These are phyloP conservation scores for Gallinago paraguaiae DNA, from an alignment of 2,113 vertebrate species.

Conservation along the genomic window DNA sequence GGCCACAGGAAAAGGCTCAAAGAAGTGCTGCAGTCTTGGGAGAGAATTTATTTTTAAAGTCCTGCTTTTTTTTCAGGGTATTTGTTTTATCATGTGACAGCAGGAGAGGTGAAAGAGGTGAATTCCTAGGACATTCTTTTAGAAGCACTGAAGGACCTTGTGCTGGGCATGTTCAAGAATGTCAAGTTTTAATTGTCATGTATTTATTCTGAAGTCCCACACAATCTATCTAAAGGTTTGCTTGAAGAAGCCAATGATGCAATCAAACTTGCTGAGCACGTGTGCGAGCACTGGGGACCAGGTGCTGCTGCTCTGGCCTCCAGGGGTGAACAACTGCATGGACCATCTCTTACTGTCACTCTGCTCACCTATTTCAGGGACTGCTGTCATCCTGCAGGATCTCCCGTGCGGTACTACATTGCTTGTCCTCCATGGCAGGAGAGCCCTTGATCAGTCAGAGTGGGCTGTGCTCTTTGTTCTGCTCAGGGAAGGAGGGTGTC, in stretches of 20 bases:
- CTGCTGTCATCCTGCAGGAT: no score
- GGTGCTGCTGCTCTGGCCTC: neutral
- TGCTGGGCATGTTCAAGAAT: neutral
- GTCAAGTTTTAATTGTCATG: neutral
- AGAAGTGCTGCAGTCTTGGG: neutral
- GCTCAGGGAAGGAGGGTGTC: no score
- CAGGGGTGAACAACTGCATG: neutral
- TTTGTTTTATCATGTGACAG: neutral
- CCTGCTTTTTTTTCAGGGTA: neutral
- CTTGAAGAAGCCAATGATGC: neutral
- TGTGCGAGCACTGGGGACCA: neutral
- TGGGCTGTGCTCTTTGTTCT: neutral
- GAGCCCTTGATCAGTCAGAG: neutral
- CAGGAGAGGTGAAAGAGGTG: neutral
- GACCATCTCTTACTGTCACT: neutral
- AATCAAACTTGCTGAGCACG: neutral
- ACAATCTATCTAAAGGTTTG: neutral
- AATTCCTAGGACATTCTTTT: neutral
- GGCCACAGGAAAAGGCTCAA: neutral
- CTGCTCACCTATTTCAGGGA: neutral
- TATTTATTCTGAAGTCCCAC: neutral
- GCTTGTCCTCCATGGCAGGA: neutral
- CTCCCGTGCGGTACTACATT: neutral
- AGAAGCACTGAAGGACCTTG: neutral
- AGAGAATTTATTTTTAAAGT: neutral